Conservation (phyloP, 2,113 vertebrate genomes). For the Channa argus region DNA sequence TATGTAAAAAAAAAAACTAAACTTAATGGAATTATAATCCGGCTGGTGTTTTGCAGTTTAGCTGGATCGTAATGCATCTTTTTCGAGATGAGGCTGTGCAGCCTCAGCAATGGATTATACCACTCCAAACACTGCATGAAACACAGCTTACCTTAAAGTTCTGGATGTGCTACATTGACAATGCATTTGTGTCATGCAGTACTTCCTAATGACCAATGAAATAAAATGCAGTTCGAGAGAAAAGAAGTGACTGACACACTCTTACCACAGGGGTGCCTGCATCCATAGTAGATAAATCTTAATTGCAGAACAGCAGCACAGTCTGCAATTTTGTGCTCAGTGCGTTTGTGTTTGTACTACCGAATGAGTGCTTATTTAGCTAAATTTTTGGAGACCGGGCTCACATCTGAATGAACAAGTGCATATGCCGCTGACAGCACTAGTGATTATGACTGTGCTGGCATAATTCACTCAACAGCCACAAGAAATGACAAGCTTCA, state of each 20-base stretch:
- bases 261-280: background rate
- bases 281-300: constrained; percentile 28
- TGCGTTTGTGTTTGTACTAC: constrained; percentile 18
- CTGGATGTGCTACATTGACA: too few relatives aligned
- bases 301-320: constrained; percentile 35
- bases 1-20: too few relatives aligned
- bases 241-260: constrained; percentile 13
- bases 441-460: constrained; percentile 33
- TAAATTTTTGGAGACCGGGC: constrained; percentile 22
- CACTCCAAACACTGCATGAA: too few relatives aligned
- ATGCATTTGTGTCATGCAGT: too few relatives aligned
- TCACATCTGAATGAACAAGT: constrained; percentile 34
- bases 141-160: too few relatives aligned
- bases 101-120: too few relatives aligned
- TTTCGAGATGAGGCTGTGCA: too few relatives aligned
- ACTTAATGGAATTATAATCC: too few relatives aligned
- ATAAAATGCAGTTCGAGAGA: background rate
- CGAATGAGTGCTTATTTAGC: constrained; percentile 24
- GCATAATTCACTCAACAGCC: constrained; percentile 56
- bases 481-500: constrained; percentile 53
- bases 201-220: too few relatives aligned
- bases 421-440: constrained; percentile 37
- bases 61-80: too few relatives aligned
- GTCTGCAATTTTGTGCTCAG: constrained; percentile 24
- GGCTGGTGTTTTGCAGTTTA: too few relatives aligned